A percentile compares a stretch with the other conserved stretches of the same genome.
Conservation (phyloP, 2,797 vertebrate genomes). For the Phoxinus dragarum region DNA sequence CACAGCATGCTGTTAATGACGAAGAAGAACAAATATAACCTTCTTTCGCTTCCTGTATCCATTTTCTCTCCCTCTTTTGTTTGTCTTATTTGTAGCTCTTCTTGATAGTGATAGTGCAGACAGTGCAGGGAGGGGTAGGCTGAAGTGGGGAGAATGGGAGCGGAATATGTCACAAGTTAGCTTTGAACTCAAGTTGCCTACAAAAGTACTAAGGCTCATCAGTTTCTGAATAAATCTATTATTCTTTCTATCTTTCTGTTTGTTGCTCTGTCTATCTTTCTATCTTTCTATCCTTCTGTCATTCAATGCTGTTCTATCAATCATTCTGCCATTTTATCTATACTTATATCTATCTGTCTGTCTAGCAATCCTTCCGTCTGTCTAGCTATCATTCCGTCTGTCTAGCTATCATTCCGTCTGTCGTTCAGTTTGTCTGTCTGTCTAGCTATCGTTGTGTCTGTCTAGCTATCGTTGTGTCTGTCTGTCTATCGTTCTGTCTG, state of each 20-base stretch:
- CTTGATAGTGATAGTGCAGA: neutral
- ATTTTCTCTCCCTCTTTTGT: neutral
- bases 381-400: too few species aligned
- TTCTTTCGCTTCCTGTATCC: constrained; percentile 3
- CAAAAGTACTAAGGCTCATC: neutral
- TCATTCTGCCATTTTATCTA: too few species aligned
- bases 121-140: neutral
- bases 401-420: too few species aligned
- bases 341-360: too few species aligned
- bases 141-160: neutral
- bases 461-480: fast-evolving
- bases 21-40: constrained; percentile 32
- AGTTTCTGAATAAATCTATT: neutral
- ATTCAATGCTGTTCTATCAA: too few species aligned
- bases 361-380: too few species aligned
- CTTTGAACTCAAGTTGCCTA: neutral
- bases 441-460: too few species aligned
- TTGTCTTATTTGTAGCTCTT: neutral
- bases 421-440: too few species aligned
- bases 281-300: neutral
- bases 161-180: neutral
- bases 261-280: too few species aligned
- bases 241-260: neutral
- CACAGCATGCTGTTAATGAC: constrained; percentile 29
- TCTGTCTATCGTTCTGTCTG: too few species aligned